Percentiles rank a stretch among this genome's conserved stretches.
phyloP scores from a whole-genome alignment of 2,888 invertebrate genomes.

The Coleophora flavipennella region DNA sequence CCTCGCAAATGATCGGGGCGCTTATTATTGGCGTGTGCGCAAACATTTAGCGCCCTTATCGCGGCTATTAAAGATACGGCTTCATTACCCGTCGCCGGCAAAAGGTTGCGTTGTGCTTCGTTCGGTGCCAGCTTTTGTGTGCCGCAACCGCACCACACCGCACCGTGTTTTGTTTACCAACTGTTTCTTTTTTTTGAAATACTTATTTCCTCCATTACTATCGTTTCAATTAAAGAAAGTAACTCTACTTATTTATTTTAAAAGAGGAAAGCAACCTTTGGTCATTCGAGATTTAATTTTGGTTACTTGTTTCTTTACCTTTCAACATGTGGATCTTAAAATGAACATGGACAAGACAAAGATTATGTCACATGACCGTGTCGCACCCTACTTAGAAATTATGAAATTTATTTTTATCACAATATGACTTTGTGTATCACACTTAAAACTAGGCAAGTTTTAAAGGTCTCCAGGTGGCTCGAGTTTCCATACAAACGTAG shows the following conservation, averaged over 20 bases:
- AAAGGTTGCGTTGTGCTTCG: conserved; percentile 23
- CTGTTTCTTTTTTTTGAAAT: conserved; percentile 18
- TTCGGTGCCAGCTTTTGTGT: conserved; percentile 29
- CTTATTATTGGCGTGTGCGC: conserved; percentile 72
- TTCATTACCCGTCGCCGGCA: conserved; percentile 51
- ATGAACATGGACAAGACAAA: too few species aligned
- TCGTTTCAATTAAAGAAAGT: neutral
- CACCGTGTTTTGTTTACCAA: conserved; percentile 21
- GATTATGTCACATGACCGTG: too few species aligned
- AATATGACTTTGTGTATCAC: too few species aligned
- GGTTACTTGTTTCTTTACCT: too few species aligned
- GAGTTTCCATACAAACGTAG: too few species aligned
- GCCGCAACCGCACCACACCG: neutral
- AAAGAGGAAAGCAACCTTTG: neutral
- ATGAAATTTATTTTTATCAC: too few species aligned
- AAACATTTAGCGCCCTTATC: conserved; percentile 71
- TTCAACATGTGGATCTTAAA: too few species aligned
- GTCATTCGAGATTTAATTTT: neutral
- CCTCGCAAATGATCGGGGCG: conserved; percentile 64
- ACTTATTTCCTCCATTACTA: neutral
- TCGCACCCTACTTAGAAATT: too few species aligned
- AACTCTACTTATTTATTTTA: neutral
- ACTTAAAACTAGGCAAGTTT: too few species aligned
- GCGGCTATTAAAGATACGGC: conserved; percentile 68
- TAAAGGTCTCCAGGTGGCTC: too few species aligned